Conservation (phyloP, 2,888 invertebrate genomes). For the Morpho helenor region DNA sequence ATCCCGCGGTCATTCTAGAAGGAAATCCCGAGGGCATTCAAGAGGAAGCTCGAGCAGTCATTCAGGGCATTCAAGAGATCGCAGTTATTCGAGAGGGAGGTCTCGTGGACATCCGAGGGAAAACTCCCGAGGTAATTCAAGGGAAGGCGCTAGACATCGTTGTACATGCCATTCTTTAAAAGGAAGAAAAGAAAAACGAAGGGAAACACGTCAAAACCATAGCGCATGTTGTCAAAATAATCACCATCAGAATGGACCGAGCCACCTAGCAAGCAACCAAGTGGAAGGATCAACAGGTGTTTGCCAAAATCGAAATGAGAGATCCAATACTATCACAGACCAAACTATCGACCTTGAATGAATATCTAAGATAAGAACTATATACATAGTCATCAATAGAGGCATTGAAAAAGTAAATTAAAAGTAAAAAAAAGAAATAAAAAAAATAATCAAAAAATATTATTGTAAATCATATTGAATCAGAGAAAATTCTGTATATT, state of each 20-base stretch:
- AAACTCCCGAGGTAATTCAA: conserved; percentile 13
- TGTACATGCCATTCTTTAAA: conserved; percentile 25
- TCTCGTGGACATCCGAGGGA: conserved; percentile 13
- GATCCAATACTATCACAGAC: not conserved
- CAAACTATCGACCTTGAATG: not conserved
- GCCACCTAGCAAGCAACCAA: not conserved
- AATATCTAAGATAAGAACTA: not conserved
- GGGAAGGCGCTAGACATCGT: conserved; percentile 14
- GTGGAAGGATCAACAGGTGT: not conserved
- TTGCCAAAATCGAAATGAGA: not conserved
- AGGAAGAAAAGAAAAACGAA: conserved; percentile 24
- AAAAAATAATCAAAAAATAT: too few species aligned
- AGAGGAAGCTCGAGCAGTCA: conserved; percentile 15
- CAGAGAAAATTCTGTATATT: too few species aligned
- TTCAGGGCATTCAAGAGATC: conserved; percentile 14
- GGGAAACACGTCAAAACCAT: conserved; percentile 18
- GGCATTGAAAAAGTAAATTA: not conserved
- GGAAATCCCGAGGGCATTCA: conserved; percentile 15
- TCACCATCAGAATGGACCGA: conserved; percentile 19
- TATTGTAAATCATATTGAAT: too few species aligned
- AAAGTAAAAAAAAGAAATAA: not conserved
- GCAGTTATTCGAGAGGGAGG: conserved; percentile 9
- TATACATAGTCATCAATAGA: not conserved
- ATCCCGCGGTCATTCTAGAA: conserved; percentile 14
- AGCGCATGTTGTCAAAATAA: conserved; percentile 20